Evolutionary conservation across 2,797 vertebrate genomes (phyloP).

Genomic region (Acrossocheilus fasciatus): DNA sequence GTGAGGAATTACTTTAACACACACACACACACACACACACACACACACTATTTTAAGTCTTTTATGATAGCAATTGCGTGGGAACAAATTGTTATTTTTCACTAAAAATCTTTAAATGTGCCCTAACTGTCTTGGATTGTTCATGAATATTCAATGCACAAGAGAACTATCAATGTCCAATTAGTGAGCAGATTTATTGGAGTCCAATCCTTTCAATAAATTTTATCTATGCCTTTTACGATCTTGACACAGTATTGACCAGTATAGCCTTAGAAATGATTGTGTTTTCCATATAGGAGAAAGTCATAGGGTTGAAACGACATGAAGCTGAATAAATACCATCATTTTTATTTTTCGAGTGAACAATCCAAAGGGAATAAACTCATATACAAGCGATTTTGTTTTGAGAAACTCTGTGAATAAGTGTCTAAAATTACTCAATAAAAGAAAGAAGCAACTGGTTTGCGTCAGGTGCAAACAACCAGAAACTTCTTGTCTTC

Average conservation of each 20-base stretch:
- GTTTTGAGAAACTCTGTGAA: neutral
- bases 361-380: neutral
- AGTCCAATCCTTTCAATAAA: neutral
- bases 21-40: too few species aligned
- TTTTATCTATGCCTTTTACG: neutral
- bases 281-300: neutral
- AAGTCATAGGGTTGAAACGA: neutral
- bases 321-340: neutral
- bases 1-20: neutral
- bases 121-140: neutral
- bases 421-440: neutral
- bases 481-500: neutral
- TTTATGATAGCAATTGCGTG: neutral
- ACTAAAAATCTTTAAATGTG: neutral
- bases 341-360: neutral
- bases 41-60: neutral
- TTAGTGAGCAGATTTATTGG: neutral
- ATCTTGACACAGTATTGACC: neutral
- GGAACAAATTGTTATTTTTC: neutral
- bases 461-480: neutral
- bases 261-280: neutral
- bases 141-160: neutral
- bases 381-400: neutral
- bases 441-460: neutral
- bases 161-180: neutral